Conservation (phyloP, 64 coral and sea anemone genomes). For the Pocillopora damicornis region DNA sequence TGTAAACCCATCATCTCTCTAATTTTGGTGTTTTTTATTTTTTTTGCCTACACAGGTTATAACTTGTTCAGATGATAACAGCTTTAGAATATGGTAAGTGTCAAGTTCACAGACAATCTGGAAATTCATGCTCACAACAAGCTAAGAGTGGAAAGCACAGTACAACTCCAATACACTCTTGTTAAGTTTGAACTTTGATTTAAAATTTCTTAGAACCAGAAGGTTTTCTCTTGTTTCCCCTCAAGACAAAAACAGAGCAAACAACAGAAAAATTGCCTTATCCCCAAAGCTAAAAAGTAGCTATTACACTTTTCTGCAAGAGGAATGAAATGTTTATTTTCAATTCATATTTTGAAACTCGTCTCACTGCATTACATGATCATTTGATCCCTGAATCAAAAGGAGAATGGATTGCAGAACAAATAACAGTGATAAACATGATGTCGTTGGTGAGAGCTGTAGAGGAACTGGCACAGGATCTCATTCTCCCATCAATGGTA, state of each 20-base stretch:
- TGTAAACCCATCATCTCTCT: background rate
- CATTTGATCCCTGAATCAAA: background rate
- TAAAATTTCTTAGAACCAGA: too few relatives aligned
- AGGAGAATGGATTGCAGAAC: slow-evolving; percentile 46
- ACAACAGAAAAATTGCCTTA: too few relatives aligned
- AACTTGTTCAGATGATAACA: slow-evolving; percentile 97
- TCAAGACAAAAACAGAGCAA: too few relatives aligned
- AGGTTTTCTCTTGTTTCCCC: too few relatives aligned
- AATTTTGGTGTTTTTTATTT: background rate
- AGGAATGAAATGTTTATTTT: too few relatives aligned
- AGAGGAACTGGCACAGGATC: background rate
- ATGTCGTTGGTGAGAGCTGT: slow-evolving; percentile 31
- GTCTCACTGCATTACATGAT: background rate
- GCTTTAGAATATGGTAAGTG: slow-evolving; percentile 80
- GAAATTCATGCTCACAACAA: too few relatives aligned
- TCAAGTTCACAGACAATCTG: background rate
- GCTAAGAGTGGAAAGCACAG: too few relatives aligned
- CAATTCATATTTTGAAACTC: background rate
- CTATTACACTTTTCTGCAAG: too few relatives aligned
- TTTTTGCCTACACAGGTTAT: slow-evolving; percentile 55
- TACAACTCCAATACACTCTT: too few relatives aligned
- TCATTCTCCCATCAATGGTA: background rate
- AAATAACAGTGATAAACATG: background rate
- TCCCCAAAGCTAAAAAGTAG: too few relatives aligned
- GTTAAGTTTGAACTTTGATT: too few relatives aligned